A percentile compares a stretch with the other conserved stretches of the same genome.
These are phyloP conservation scores for Scaptodrosophila lebanonensis DNA, from an alignment of 1,140 invertebrate species.

Conservation along the genomic window DNA sequence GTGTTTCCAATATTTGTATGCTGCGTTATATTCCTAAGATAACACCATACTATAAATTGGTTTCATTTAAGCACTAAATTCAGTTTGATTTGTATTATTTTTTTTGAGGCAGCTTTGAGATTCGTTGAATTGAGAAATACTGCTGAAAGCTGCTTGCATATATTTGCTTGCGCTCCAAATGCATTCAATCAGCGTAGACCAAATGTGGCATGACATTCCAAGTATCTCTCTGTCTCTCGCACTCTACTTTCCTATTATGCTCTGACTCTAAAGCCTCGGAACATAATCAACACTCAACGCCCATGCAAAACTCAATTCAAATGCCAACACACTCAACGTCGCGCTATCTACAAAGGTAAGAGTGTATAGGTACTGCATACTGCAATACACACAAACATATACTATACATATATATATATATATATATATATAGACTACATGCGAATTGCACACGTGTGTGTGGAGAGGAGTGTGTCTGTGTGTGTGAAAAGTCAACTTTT, in stretches of 20 bases:
- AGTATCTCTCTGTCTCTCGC: no score
- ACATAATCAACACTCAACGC: constrained; percentile 42
- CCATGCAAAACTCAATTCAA: constrained; percentile 49
- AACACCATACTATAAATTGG: constrained; percentile 43
- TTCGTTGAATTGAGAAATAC: no score
- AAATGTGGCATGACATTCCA: no score
- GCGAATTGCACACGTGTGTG: neutral
- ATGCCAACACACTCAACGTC: constrained; percentile 68
- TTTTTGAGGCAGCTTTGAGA: no score
- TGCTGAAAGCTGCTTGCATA: no score
- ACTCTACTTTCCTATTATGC: constrained; percentile 28
- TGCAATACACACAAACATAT: no score
- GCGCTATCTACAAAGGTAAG: no score
- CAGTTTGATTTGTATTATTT: no score
- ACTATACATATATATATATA: neutral
- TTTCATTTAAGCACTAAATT: neutral
- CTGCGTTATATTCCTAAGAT: neutral
- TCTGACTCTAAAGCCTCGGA: constrained; percentile 40
- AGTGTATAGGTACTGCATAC: no score
- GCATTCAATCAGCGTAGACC: constrained; percentile 57
- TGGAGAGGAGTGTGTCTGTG: neutral
- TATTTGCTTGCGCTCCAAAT: constrained; percentile 62
- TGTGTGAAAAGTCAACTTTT: constrained; percentile 34
- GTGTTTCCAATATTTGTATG: no score
- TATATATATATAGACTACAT: neutral